Conservation (phyloP, 2,113 vertebrate species). For the Phrynosoma platyrhinos region DNA sequence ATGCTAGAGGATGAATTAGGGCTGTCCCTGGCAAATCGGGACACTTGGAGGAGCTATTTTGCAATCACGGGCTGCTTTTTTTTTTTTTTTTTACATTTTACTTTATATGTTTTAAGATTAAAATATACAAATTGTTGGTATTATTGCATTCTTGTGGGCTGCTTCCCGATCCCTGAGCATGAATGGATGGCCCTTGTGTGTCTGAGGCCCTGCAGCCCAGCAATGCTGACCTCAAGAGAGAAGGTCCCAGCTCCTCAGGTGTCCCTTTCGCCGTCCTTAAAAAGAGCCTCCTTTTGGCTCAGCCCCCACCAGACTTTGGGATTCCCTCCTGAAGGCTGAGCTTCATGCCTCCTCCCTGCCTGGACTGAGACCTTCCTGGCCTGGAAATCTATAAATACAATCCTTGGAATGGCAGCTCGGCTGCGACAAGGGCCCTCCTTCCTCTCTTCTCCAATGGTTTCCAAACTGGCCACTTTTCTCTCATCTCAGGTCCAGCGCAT, state of each 20-base stretch:
- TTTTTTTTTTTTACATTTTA: too few species aligned
- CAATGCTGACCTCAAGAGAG: not conserved
- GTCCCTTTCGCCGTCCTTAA: not conserved
- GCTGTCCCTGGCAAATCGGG: not conserved
- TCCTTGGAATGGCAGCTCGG: not conserved
- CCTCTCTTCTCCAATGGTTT: not conserved
- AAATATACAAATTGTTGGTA: too few species aligned
- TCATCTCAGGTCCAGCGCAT: not conserved
- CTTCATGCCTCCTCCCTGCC: not conserved
- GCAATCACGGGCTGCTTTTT: too few species aligned
- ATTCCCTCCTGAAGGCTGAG: not conserved
- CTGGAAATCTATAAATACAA: constrained; percentile 9
- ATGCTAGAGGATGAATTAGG: too few species aligned
- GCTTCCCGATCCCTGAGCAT: too few species aligned
- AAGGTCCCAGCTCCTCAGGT: not conserved
- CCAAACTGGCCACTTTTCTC: not conserved
- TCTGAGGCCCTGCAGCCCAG: not conserved
- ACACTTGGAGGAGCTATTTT: too few species aligned
- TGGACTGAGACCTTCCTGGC: too few species aligned
- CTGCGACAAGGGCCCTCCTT: not conserved
- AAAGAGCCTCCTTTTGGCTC: not conserved
- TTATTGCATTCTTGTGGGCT: too few species aligned
- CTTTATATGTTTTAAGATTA: too few species aligned
- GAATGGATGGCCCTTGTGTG: too few species aligned
- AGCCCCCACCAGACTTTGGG: not conserved